A percentile compares a stretch with the other conserved stretches of the same genome.
phyloP scores from a whole-genome alignment of 2,888 invertebrate genomes.

The Arctia plantaginis region DNA sequence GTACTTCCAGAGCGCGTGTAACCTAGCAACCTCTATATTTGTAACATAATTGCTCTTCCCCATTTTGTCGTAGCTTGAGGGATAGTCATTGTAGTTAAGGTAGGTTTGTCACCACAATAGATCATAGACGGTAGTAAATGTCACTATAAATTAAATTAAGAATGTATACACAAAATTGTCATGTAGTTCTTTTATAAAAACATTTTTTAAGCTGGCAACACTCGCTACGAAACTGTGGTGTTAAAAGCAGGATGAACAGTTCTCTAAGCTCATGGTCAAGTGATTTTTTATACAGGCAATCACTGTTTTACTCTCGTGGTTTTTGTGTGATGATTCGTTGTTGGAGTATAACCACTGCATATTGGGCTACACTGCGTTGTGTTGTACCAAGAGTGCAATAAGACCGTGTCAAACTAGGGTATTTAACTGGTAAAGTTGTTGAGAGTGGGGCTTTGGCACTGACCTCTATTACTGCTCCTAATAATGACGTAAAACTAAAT shows the following conservation, averaged over 20 bases:
- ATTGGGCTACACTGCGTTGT: conserved; percentile 32
- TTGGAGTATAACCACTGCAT: conserved; percentile 25
- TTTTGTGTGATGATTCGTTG: conserved; percentile 43
- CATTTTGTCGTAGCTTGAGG: neutral
- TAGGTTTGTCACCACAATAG: neutral
- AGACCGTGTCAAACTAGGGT: conserved; percentile 74
- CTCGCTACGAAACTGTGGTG: neutral
- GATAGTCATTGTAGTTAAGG: neutral
- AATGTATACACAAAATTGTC: neutral
- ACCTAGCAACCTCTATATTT: neutral
- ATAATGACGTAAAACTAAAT: neutral
- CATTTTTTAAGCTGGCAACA: too few species aligned
- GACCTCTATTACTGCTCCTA: neutral
- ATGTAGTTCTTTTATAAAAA: neutral
- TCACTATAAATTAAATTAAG: neutral
- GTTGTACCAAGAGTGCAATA: conserved; percentile 55
- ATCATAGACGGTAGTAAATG: neutral
- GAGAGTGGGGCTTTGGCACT: conserved; percentile 21
- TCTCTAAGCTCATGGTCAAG: neutral
- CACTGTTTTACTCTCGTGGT: neutral
- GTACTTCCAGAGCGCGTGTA: neutral
- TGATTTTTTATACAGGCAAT: neutral
- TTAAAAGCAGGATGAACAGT: neutral
- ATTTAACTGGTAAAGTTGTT: conserved; percentile 51
- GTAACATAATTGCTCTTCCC: neutral